Evolutionary conservation across 64 coral and sea anemone species (phyloP), one percentile per base, ranked within the genome.

Genomic region (Astreopora myriophthalma): DNA sequence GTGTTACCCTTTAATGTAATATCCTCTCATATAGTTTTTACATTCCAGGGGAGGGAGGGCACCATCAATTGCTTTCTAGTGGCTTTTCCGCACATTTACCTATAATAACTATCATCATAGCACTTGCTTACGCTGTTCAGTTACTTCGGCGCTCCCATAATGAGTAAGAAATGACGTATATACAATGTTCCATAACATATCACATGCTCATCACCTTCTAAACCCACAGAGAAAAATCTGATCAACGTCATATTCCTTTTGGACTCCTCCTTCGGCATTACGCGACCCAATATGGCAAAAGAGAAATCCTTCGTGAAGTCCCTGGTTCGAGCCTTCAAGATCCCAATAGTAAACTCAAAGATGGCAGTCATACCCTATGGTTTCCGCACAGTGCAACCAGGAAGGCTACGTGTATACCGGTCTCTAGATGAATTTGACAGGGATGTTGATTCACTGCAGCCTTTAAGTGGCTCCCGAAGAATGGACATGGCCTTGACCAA

Each of bases 271-370:
- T 39, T 27, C 5, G 73, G 5, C 44, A 48, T 77, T 5, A 33
- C 1, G 3, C 22, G 24, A 6, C 0, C 9, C 0, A 16, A 77
- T 13, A 60, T 77, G 26, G 42, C 23, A 52, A 63, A 71, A 55
- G 63, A 91, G 16, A 91, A 91, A 48, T 44, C 61, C 25, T 91
- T 77, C 42, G 67, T 84, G 2, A 91, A 91, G 37, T 25, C 37
- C 3, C 6, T 84, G 8, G 40, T 30, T 8, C 34, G 26, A 23
- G 25, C 39, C 3, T 31, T 85, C 39, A 14, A 85, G 1, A 8
- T 67, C 12, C 34, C 81, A 14, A 17, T 85, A 6, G 11, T 14
- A 11, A 30, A 70, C 27, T 85, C 81, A 30, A 23, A 28, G 55
- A 52, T 79, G 25, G 66, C 79, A 27, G 78, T 71, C 2, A 24